Percentiles rank a stretch among this genome's conserved stretches.
These are phyloP conservation scores for Therioaphis trifolii DNA, from an alignment of 2,888 invertebrate species.

Conservation along the genomic window DNA sequence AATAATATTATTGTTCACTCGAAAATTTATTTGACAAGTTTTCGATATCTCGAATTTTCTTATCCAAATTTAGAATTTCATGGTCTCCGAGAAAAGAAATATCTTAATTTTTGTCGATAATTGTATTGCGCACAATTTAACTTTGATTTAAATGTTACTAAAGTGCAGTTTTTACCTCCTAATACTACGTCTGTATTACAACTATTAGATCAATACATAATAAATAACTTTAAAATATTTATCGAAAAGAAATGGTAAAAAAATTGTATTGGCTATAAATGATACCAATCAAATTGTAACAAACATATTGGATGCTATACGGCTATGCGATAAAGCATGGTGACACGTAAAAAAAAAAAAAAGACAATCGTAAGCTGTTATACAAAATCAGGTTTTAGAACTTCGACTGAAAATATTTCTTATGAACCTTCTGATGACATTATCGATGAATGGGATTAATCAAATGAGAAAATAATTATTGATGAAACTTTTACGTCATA, in stretches of 20 bases:
- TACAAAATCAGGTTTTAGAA: background rate
- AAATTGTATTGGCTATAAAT: constrained; percentile 5
- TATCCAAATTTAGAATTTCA: too few species aligned
- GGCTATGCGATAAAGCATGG: background rate
- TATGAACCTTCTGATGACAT: too few species aligned
- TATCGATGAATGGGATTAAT: too few species aligned
- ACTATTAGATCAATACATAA: constrained; percentile 6
- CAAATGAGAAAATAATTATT: too few species aligned
- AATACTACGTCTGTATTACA: constrained; percentile 24
- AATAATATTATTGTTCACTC: too few species aligned
- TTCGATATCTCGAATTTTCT: too few species aligned
- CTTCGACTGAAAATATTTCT: too few species aligned
- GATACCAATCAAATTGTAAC: background rate
- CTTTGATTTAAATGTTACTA: constrained; percentile 26
- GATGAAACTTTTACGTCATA: too few species aligned
- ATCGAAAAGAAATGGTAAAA: constrained; percentile 21
- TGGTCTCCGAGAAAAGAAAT: constrained; percentile 63
- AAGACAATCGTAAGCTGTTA: background rate
- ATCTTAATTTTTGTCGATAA: constrained; percentile 53
- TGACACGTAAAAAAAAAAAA: background rate
- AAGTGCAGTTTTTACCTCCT: constrained; percentile 37
- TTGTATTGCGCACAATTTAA: constrained; percentile 12
- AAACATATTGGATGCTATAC: too few species aligned
- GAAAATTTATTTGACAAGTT: too few species aligned
- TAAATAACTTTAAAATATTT: constrained; percentile 38